phyloP scores from a whole-genome alignment of 2,113 vertebrate genomes.

The Euleptes europaea region DNA sequence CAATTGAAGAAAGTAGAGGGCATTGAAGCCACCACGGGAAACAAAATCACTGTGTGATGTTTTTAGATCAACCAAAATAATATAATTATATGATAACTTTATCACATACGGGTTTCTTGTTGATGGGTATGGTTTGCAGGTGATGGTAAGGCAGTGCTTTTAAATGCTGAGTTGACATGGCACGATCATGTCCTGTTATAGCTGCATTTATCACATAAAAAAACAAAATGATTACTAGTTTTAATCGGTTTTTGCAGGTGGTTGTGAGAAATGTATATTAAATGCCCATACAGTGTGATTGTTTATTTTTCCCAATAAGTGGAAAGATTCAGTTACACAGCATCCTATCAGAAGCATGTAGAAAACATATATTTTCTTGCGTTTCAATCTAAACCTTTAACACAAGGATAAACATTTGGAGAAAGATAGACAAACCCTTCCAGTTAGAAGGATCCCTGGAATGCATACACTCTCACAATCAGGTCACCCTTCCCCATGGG shows the following conservation, averaged over 20 bases:
- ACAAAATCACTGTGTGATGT: no score
- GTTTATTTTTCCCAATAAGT: no score
- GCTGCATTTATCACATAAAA: neutral
- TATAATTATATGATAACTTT: neutral
- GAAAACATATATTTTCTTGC: no score
- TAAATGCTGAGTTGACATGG: neutral
- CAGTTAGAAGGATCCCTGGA: constrained; percentile 1
- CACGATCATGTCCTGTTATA: neutral
- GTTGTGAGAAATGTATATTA: no score
- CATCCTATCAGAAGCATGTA: no score
- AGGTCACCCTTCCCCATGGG: neutral
- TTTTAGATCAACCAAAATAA: no score
- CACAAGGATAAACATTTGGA: neutral
- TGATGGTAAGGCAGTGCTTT: neutral
- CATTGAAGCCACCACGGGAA: no score
- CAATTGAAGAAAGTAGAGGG: no score
- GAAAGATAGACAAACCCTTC: neutral
- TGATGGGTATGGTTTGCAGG: neutral
- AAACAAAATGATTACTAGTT: neutral
- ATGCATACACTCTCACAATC: neutral
- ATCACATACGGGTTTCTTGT: neutral
- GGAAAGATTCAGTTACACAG: no score
- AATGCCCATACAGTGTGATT: no score
- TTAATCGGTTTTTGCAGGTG: neutral
- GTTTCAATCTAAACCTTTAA: no score